A percentile compares a stretch with the other conserved stretches of the same genome.
Evolutionary conservation across 2,113 vertebrate species (phyloP).

Genomic region (Syngnathus floridae): DNA sequence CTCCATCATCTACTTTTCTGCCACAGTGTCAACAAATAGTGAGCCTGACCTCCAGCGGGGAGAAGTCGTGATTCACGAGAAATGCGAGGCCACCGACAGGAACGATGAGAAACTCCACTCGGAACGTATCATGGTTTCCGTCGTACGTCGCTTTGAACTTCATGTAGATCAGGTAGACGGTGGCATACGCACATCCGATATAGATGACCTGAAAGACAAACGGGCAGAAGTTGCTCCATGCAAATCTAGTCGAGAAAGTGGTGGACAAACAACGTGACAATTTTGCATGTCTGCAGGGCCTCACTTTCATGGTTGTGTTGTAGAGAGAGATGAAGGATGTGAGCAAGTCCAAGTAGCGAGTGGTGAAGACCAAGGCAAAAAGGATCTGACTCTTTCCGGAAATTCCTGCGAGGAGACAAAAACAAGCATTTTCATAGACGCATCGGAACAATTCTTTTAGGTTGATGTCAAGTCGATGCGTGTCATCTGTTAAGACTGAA

Average conservation of each 20-base stretch:
- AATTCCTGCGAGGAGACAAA: slow-evolving; percentile 77
- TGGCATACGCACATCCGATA: slow-evolving; percentile 90
- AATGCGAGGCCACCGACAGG: slow-evolving; percentile 92
- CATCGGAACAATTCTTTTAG: too few species aligned
- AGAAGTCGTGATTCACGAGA: slow-evolving; percentile 97
- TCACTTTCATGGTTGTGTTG: slow-evolving; percentile 97
- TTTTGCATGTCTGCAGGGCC: neutral
- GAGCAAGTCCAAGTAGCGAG: slow-evolving; percentile 96
- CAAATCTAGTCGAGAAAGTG: neutral
- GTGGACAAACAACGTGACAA: slow-evolving; percentile 37
- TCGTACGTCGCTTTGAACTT: slow-evolving; percentile 98
- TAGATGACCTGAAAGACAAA: slow-evolving; percentile 81
- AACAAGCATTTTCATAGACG: too few species aligned
- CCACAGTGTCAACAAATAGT: too few species aligned
- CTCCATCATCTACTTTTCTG: too few species aligned
- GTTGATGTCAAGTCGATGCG: too few species aligned
- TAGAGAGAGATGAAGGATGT: slow-evolving; percentile 97
- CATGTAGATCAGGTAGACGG: slow-evolving; percentile 91
- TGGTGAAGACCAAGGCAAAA: slow-evolving; percentile 96
- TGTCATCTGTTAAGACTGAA: too few species aligned
- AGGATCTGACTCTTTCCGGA: slow-evolving; percentile 98
- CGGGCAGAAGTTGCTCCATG: too few species aligned
- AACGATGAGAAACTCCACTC: slow-evolving; percentile 94
- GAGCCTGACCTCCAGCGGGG: slow-evolving; percentile 87
- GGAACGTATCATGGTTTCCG: slow-evolving; percentile 96